phyloP scores from a whole-genome alignment of 1,140 invertebrate genomes.

The Zaprionus ghesquierei region DNA sequence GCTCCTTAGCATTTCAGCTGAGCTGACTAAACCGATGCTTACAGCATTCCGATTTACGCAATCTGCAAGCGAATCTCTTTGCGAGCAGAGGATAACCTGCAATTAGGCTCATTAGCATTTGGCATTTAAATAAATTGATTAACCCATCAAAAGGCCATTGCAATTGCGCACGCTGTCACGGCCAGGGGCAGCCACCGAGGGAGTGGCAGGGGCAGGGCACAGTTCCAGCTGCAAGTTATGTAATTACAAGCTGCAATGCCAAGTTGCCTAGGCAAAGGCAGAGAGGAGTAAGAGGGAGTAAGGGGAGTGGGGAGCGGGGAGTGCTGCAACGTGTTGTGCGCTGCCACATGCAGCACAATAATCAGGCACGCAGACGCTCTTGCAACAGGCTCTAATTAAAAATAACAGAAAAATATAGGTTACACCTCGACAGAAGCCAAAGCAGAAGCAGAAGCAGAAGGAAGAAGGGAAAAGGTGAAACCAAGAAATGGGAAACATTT shows the following conservation, averaged over 20 bases:
- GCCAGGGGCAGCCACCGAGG: neutral
- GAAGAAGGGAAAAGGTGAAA: neutral
- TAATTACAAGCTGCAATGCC: slow-evolving; percentile 48
- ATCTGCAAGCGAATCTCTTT: neutral
- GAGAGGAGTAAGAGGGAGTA: neutral
- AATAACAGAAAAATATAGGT: slow-evolving; percentile 64
- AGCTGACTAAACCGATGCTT: neutral
- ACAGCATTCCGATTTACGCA: neutral
- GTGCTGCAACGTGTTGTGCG: slow-evolving; percentile 2
- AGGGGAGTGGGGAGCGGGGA: no score
- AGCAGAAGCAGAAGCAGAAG: slow-evolving; percentile 2
- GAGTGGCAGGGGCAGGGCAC: neutral
- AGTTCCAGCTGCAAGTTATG: slow-evolving; percentile 39
- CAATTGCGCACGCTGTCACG: neutral
- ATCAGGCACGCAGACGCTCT: slow-evolving; percentile 23
- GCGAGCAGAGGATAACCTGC: slow-evolving; percentile 23
- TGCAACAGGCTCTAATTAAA: slow-evolving; percentile 51
- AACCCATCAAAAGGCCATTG: slow-evolving; percentile 26
- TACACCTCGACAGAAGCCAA: slow-evolving; percentile 54
- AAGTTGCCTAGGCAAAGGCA: neutral
- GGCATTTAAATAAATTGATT: slow-evolving; percentile 54
- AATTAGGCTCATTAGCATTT: slow-evolving; percentile 48
- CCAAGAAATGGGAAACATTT: slow-evolving; percentile 48
- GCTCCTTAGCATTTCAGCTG: neutral
- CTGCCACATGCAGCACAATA: slow-evolving; percentile 45